Percentiles rank a stretch among this genome's conserved stretches.
These are phyloP conservation scores for Callitettix versicolor DNA, from an alignment of 1,140 invertebrate species.

Conservation along the genomic window DNA sequence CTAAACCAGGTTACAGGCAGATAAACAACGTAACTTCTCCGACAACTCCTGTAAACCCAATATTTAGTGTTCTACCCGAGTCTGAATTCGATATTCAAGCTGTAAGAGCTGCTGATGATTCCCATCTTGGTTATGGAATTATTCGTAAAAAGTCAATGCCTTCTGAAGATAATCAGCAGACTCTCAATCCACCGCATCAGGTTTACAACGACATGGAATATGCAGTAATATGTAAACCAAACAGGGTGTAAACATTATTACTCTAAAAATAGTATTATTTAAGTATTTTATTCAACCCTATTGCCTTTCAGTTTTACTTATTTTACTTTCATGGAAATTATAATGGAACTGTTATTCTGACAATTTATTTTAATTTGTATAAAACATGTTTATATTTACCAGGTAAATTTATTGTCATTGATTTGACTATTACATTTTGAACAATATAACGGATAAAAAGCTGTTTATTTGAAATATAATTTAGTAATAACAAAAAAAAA, in stretches of 20 bases:
- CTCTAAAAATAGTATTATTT: not conserved
- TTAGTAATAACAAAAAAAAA: no score
- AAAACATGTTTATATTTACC: no score
- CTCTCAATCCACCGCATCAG: slow-evolving; percentile 46
- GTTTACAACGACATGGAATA: slow-evolving; percentile 65
- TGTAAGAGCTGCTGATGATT: slow-evolving; percentile 57
- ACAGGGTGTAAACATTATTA: slow-evolving; percentile 47
- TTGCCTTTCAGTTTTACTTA: no score
- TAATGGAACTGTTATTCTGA: no score
- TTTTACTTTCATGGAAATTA: no score
- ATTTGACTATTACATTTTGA: no score
- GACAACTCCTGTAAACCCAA: not conserved
- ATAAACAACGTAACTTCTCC: not conserved
- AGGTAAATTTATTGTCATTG: no score
- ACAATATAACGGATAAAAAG: no score
- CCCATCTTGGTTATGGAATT: slow-evolving; percentile 63
- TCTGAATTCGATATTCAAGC: not conserved
- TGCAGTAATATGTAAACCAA: slow-evolving; percentile 68
- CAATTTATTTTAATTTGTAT: no score
- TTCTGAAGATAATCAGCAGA: slow-evolving; percentile 30
- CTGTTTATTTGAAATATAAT: no score
- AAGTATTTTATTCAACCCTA: no score
- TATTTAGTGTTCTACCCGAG: not conserved
- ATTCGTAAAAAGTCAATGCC: slow-evolving; percentile 51
- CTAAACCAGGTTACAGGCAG: slow-evolving; percentile 38